A percentile compares a stretch with the other conserved stretches of the same genome.
phyloP scores from a whole-genome alignment of 2,113 vertebrate genomes.

The Gobiocypris rarus region DNA sequence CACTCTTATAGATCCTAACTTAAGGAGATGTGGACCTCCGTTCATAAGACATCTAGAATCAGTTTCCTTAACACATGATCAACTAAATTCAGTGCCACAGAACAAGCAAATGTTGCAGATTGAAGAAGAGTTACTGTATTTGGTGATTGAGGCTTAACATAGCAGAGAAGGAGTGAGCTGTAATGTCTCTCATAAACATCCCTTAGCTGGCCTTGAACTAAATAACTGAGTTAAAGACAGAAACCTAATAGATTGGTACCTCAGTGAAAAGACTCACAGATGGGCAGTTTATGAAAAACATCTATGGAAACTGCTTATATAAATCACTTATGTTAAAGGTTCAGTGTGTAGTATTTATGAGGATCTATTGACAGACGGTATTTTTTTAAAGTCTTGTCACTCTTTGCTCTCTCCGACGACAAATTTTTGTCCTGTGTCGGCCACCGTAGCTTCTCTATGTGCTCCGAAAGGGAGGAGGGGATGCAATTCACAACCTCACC shows the following conservation, averaged over 20 bases:
- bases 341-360: too few relatives aligned
- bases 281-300: not conserved
- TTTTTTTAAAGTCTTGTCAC: too few relatives aligned
- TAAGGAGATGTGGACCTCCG: not conserved
- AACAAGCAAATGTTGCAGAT: not conserved
- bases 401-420: too few relatives aligned
- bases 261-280: not conserved
- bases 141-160: not conserved
- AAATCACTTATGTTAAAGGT: not conserved
- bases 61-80: not conserved
- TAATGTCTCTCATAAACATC: not conserved
- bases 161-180: not conserved
- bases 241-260: slow-evolving; percentile 10
- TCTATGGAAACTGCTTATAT: not conserved
- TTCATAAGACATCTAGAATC: not conserved
- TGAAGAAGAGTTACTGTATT: not conserved
- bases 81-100: not conserved
- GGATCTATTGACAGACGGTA: too few relatives aligned
- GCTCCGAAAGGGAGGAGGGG: too few relatives aligned
- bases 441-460: too few relatives aligned
- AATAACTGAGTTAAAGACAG: slow-evolving; percentile 9
- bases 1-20: not conserved
- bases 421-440: too few relatives aligned
- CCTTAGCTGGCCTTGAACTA: slow-evolving; percentile 6
- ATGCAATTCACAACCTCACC: too few relatives aligned